Conservation (phyloP, 1,140 invertebrate genomes). For the Oryctes rhinoceros region DNA sequence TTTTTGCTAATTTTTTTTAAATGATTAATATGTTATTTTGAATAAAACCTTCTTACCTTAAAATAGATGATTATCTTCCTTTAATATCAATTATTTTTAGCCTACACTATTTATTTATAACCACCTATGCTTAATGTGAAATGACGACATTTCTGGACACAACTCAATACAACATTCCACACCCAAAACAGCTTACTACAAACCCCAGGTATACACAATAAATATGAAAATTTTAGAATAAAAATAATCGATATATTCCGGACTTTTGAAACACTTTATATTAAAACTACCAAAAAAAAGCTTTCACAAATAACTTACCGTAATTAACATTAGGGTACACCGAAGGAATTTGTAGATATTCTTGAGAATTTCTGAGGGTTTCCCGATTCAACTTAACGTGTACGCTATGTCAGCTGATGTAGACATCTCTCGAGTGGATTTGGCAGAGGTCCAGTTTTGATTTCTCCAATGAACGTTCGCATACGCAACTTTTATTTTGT, state of each 20-base stretch:
- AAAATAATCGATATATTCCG: constrained; percentile 26
- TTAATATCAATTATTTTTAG: background rate
- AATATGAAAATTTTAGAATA: background rate
- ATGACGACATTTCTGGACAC: background rate
- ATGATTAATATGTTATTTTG: background rate
- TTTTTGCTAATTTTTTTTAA: background rate
- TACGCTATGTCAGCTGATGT: constrained; percentile 33
- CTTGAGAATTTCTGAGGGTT: constrained; percentile 41
- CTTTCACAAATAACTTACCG: constrained; percentile 36
- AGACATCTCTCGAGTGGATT: constrained; percentile 41
- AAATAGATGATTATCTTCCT: background rate
- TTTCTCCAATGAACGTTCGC: background rate
- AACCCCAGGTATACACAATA: background rate
- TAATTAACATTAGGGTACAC: constrained; percentile 44
- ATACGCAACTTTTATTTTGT: background rate
- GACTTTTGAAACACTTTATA: background rate
- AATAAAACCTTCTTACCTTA: background rate
- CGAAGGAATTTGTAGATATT: constrained; percentile 43
- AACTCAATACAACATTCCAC: constrained; percentile 1
- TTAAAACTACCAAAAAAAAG: background rate
- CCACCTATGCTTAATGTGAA: background rate
- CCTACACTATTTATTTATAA: background rate
- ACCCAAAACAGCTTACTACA: background rate
- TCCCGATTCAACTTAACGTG: constrained; percentile 1
- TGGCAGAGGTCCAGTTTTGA: constrained; percentile 33